phyloP scores from a whole-genome alignment of 1,140 invertebrate species.

The Drosophila paulistorum region DNA sequence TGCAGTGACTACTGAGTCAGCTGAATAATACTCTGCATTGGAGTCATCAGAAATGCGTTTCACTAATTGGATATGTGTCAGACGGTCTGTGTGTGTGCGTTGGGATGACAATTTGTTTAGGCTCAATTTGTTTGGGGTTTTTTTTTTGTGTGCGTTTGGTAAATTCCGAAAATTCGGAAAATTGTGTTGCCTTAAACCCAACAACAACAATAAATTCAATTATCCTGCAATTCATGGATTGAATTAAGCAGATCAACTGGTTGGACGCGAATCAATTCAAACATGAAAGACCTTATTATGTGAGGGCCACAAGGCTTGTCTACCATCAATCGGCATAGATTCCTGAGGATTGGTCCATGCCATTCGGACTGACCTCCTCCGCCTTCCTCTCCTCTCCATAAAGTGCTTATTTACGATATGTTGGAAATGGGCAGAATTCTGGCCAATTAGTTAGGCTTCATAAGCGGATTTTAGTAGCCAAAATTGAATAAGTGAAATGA shows the following conservation, averaged over 20 bases:
- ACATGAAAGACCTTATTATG: slow-evolving; percentile 10
- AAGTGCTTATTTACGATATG: neutral
- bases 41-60: slow-evolving; percentile 33
- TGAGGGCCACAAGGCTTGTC: neutral
- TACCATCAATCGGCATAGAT: neutral
- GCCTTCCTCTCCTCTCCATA: neutral
- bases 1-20: slow-evolving; percentile 2
- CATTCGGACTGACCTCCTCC: no score
- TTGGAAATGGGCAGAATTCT: neutral
- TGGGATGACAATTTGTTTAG: slow-evolving; percentile 27
- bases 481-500: slow-evolving; percentile 26
- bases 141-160: neutral
- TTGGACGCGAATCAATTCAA: slow-evolving; percentile 8
- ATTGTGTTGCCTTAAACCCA: neutral
- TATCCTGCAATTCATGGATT: slow-evolving; percentile 9
- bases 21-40: slow-evolving; percentile 24
- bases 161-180: slow-evolving; percentile 3
- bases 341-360: neutral
- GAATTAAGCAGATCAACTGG: slow-evolving; percentile 1
- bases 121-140: neutral
- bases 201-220: slow-evolving; percentile 10
- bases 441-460: slow-evolving; percentile 18
- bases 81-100: slow-evolving; percentile 2
- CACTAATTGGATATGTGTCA: slow-evolving; percentile 58
- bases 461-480: slow-evolving; percentile 14